phyloP scores from a whole-genome alignment of 2,113 vertebrate genomes.

The Steatornis caripensis region DNA sequence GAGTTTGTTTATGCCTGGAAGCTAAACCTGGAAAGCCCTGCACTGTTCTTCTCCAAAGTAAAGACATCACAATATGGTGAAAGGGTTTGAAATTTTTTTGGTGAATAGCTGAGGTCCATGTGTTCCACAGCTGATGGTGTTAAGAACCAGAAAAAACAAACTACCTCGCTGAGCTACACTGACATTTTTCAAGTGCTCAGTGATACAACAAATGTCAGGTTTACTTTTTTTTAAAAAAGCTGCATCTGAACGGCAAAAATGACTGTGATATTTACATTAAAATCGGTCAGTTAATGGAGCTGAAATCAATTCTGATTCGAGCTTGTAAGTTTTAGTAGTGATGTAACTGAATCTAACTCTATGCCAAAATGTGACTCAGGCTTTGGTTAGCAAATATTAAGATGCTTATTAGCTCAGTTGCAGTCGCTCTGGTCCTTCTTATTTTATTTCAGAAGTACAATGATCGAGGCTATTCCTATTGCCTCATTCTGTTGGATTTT shows the following conservation, averaged over 20 bases:
- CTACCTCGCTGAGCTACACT: not conserved
- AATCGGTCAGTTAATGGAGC: not conserved
- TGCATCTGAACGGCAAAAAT: not conserved
- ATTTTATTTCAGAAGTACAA: not conserved
- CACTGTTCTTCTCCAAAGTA: not conserved
- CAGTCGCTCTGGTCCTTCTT: not conserved
- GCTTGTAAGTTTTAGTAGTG: not conserved
- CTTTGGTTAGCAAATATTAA: not conserved
- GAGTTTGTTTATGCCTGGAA: not conserved
- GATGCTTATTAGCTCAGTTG: not conserved
- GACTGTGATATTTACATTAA: not conserved
- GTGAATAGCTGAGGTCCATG: not conserved
- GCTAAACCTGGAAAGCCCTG: conserved; percentile 1
- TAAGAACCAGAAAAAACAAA: not conserved
- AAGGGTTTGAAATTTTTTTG: not conserved
- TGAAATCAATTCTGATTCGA: not conserved
- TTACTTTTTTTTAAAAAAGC: not conserved
- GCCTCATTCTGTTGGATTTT: not conserved
- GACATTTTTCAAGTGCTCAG: not conserved
- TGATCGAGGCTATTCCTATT: not conserved
- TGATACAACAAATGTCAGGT: not conserved
- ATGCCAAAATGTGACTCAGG: not conserved
- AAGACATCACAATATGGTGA: not conserved
- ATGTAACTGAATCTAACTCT: not conserved
- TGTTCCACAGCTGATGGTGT: not conserved